Percentiles rank a stretch among this genome's conserved stretches.
These are phyloP conservation scores for Acropternis orthonyx DNA, from an alignment of 2,797 vertebrate genomes.

Conservation along the genomic window DNA sequence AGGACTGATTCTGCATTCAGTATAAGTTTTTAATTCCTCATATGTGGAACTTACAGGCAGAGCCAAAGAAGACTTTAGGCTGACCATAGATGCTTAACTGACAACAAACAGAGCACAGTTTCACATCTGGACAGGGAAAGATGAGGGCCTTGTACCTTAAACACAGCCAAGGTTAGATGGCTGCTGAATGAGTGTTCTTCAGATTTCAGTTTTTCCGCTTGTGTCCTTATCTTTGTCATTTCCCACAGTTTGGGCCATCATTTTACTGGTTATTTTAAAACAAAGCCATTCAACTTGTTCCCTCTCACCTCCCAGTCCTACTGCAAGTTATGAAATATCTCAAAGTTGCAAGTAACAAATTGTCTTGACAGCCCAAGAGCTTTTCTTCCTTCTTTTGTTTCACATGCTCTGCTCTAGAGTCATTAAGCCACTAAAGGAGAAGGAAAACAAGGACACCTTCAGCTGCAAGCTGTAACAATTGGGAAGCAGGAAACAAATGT, in stretches of 20 bases:
- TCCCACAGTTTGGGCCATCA: background rate
- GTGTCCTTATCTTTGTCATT: background rate
- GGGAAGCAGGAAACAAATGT: background rate
- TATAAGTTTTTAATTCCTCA: background rate
- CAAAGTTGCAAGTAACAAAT: background rate
- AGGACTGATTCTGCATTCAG: background rate
- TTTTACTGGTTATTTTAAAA: background rate
- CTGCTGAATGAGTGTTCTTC: background rate
- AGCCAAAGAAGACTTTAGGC: background rate
- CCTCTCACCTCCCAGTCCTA: background rate
- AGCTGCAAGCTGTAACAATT: background rate
- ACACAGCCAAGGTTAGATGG: background rate
- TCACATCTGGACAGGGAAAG: background rate
- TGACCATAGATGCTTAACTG: background rate
- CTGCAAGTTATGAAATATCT: background rate
- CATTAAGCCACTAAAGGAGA: background rate
- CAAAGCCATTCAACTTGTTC: background rate
- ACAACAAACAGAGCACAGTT: background rate
- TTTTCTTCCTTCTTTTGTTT: background rate
- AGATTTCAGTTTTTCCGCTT: background rate
- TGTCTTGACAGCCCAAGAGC: background rate
- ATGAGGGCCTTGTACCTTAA: background rate
- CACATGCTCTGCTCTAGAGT: background rate
- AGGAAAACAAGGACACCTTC: background rate
- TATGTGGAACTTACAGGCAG: accelerated